Base-by-base conservation (phyloP, 2,797 vertebrate species). In the Gymnoscopelus microlampas region DNA sequence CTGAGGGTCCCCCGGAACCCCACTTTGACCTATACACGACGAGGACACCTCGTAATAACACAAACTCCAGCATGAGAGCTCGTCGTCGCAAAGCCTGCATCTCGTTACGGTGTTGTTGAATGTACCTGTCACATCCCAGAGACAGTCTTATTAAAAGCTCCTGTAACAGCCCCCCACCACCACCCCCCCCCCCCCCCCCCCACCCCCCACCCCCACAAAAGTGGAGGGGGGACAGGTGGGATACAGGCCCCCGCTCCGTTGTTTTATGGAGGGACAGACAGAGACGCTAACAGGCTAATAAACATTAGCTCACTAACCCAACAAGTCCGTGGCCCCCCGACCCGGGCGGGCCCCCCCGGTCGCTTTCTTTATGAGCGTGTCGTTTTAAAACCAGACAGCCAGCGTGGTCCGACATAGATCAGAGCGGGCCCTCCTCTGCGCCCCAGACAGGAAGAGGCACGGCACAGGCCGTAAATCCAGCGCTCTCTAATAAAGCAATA, bases 401-500 rank as follows among this genome's bases (percentile, higher is more conserved):
- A 39, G 26, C 74, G 12, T 44, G 71, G 68, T 48, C 66, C 11
- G 44, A 71, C 82, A 72, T 85, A 80, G 83, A 87, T 85, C 80
- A 85, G 80, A 79, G 61, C 69, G 55, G 26, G 5, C 71, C 54
- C 70, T 84, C 79, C 77, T 72, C 77, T 51, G 71, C 73, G 76
- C 60, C n/a, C 11, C 78, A 76, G 80, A 83, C 78, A 84, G 81
- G 83, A 83, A 75, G 73, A 76, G 74, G 75, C 78, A 78, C 24
- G 47, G 39, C 69, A 74, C 2, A 3, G 59, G 66, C 85, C 60
- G 66, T 92, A 91, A 92, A 91, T 92, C 86, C 76, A 51, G 60
- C 66, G 5, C 84, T 76, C 84, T 85, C 85, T 90, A 90, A 91
- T 89, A 90, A 89, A 89, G 84, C 86, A 85, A 87, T 91, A 89